Percentiles rank a stretch among this genome's conserved stretches.
Conservation (phyloP, 2,113 vertebrate genomes). For the Festucalex cinctus region DNA sequence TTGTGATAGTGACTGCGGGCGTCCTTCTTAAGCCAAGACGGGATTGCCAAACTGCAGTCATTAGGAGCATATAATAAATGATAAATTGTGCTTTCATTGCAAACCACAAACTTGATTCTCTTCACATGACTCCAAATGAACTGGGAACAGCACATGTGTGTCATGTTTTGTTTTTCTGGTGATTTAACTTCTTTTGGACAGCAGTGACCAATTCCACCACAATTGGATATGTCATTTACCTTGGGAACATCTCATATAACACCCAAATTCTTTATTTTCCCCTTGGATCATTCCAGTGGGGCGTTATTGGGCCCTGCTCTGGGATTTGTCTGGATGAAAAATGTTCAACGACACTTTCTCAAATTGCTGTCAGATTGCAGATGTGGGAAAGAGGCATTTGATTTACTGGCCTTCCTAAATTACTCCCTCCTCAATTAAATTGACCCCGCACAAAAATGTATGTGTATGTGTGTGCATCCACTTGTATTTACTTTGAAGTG, state of each 20-base stretch:
- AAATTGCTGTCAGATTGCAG: background rate
- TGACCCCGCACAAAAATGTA: too few relatives aligned
- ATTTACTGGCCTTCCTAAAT: background rate
- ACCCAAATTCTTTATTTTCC: constrained; percentile 51
- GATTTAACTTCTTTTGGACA: constrained; percentile 23
- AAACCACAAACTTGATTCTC: constrained; percentile 53
- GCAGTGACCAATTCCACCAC: constrained; percentile 34
- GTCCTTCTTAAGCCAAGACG: constrained; percentile 36
- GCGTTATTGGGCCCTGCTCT: constrained; percentile 24
- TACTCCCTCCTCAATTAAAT: background rate
- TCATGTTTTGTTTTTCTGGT: background rate
- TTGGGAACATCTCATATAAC: constrained; percentile 51
- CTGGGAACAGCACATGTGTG: background rate
- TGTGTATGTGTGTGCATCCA: too few relatives aligned
- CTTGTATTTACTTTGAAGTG: too few relatives aligned
- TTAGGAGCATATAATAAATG: constrained; percentile 34
- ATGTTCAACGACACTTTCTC: background rate
- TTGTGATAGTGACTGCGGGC: constrained; percentile 36
- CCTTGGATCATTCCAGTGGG: constrained; percentile 38
- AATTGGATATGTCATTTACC: constrained; percentile 49
- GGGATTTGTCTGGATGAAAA: constrained; percentile 1
- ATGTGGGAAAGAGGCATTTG: background rate
- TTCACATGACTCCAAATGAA: constrained; percentile 16
- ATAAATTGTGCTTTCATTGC: constrained; percentile 44
- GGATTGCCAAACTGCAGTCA: constrained; percentile 38